Conservation (phyloP, 2,113 vertebrate species). For the Nansenia antarctica region DNA sequence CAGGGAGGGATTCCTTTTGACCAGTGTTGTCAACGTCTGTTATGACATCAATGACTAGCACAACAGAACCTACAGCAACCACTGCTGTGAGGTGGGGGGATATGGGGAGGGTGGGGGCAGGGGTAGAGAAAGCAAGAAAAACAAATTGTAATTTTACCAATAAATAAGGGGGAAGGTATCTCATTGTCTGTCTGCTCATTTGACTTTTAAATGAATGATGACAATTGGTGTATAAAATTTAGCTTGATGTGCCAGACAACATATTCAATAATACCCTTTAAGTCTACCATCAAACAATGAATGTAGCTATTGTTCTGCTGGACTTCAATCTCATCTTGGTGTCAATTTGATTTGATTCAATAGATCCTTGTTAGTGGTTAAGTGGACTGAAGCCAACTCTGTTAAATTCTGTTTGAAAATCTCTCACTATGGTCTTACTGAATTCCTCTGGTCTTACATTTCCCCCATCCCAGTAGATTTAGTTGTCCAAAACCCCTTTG, state of each 20-base stretch:
- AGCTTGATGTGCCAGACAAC: too few relatives aligned
- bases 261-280: too few relatives aligned
- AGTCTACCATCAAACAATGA: not conserved
- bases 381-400: not conserved
- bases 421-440: not conserved
- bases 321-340: too few relatives aligned
- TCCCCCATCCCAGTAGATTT: not conserved
- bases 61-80: slow-evolving; percentile 48
- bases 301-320: too few relatives aligned
- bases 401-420: not conserved
- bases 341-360: too few relatives aligned
- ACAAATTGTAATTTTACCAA: slow-evolving; percentile 79
- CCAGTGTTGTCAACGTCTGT: slow-evolving; percentile 67
- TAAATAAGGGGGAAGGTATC: slow-evolving; percentile 78
- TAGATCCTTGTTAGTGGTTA: not conserved
- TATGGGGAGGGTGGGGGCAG: slow-evolving; percentile 28
- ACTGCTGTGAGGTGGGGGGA: slow-evolving; percentile 34
- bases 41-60: slow-evolving; percentile 71
- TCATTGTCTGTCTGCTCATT: slow-evolving; percentile 48
- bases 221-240: too few relatives aligned
- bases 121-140: slow-evolving; percentile 38
- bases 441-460: not conserved
- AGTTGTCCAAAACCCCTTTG: not conserved
- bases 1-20: slow-evolving; percentile 63
- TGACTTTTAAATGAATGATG: not conserved